phyloP scores from a whole-genome alignment of 2,888 invertebrate species.

The Brenthis hecate region DNA sequence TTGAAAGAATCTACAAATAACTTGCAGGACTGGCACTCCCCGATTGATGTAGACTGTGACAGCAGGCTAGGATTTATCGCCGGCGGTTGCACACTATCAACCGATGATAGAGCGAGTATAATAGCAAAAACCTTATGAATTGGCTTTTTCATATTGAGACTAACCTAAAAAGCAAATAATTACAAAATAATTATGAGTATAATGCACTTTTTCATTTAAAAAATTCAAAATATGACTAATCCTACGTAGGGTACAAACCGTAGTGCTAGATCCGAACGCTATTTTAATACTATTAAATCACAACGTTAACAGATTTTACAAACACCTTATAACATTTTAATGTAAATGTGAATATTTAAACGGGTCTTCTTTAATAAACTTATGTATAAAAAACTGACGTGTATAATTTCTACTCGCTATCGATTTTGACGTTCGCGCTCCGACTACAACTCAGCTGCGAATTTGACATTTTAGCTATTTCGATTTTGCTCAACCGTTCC shows the following conservation, averaged over 20 bases:
- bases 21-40: slow-evolving; percentile 91
- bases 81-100: slow-evolving; percentile 53
- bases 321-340: slow-evolving; percentile 5
- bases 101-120: slow-evolving; percentile 44
- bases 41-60: slow-evolving; percentile 76
- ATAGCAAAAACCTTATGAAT: slow-evolving; percentile 32
- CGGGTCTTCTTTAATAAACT: slow-evolving; percentile 42
- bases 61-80: slow-evolving; percentile 57
- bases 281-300: slow-evolving; percentile 1
- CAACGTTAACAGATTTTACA: slow-evolving; percentile 1
- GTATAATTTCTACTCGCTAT: slow-evolving; percentile 59
- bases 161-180: slow-evolving; percentile 47
- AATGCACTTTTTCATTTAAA: slow-evolving; percentile 15
- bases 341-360: slow-evolving; percentile 23
- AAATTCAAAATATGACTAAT: slow-evolving; percentile 13
- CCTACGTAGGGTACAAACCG: slow-evolving; percentile 34
- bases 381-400: slow-evolving; percentile 63
- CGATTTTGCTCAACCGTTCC: slow-evolving; percentile 48
- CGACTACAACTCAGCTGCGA: slow-evolving; percentile 43
- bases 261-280: neutral
- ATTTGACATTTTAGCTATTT: slow-evolving; percentile 37
- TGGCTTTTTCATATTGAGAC: slow-evolving; percentile 47
- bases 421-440: slow-evolving; percentile 19
- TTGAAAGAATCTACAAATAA: slow-evolving; percentile 88
- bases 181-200: slow-evolving; percentile 24